These are phyloP conservation scores for Gonatopus flavifemur DNA, from an alignment of 1,140 invertebrate genomes.

Conservation along the genomic window DNA sequence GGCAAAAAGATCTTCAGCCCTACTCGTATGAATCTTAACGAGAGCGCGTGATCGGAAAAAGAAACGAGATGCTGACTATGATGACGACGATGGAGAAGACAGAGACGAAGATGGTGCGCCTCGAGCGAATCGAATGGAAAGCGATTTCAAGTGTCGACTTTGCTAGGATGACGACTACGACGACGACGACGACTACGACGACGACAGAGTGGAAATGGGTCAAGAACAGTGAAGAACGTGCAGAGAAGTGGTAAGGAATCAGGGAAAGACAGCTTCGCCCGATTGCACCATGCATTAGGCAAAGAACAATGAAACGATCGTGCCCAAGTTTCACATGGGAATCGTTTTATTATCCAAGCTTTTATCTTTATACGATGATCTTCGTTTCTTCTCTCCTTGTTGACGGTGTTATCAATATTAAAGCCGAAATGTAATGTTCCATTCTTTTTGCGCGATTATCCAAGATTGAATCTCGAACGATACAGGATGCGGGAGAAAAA, in stretches of 20 bases:
- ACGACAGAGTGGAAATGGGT: not conserved
- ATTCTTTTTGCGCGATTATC: not conserved
- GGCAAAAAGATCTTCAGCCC: constrained; percentile 20
- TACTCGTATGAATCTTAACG: constrained; percentile 33
- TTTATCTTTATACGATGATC: constrained; percentile 34
- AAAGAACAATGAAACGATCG: constrained; percentile 28
- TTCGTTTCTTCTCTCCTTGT: constrained; percentile 16
- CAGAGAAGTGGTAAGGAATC: not conserved
- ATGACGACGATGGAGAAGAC: not conserved
- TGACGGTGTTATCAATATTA: constrained; percentile 36
- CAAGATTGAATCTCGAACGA: constrained; percentile 1
- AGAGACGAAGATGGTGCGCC: not conserved
- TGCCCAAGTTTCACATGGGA: constrained; percentile 13
- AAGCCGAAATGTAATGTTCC: constrained; percentile 32
- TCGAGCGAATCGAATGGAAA: constrained; percentile 10
- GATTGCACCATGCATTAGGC: constrained; percentile 20
- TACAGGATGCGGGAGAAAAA: not conserved
- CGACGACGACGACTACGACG: not conserved
- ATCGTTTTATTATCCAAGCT: constrained; percentile 30
- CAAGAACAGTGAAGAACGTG: not conserved
- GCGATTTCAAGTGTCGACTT: constrained; percentile 23
- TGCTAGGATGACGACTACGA: constrained; percentile 23
- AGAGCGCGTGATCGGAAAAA: constrained; percentile 27
- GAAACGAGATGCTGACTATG: not conserved
- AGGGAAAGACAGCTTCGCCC: not conserved